A percentile compares a stretch with the other conserved stretches of the same genome.
Conservation (phyloP, 2,797 vertebrate genomes). For the Alca torda region DNA sequence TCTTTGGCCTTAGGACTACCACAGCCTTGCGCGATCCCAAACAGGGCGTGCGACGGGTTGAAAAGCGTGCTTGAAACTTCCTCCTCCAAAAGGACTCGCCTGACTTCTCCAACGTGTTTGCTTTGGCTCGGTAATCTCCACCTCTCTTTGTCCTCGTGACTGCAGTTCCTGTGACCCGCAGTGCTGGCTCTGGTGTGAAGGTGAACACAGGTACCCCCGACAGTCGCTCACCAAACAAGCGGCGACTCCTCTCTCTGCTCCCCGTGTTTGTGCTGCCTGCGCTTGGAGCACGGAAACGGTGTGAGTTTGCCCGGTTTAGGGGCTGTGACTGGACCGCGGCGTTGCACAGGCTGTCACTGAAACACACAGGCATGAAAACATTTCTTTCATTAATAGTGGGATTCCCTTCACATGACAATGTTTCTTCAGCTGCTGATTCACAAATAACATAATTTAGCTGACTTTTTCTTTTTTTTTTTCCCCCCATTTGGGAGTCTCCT, state of each 20-base stretch:
- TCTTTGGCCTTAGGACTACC: not conserved
- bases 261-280: not conserved
- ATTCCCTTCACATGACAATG: not conserved
- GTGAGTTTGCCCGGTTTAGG: not conserved
- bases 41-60: not conserved
- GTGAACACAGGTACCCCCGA: fast-evolving
- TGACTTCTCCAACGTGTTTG: not conserved
- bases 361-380: not conserved
- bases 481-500: not conserved
- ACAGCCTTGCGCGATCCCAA: not conserved
- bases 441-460: not conserved
- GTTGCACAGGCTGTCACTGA: fast-evolving
- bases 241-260: not conserved
- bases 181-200: fast-evolving
- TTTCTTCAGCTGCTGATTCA: slow-evolving; percentile 34
- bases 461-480: not conserved
- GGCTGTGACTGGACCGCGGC: not conserved
- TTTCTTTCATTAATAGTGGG: not conserved
- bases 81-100: not conserved
- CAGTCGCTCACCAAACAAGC: fast-evolving
- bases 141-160: not conserved
- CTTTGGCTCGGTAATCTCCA: not conserved
- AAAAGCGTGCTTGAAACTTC: not conserved
- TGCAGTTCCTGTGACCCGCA: not conserved
- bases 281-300: fast-evolving